Percentiles rank a stretch among this genome's conserved stretches.
Conservation (phyloP, 2,797 vertebrate species). For the Toxotes lorentzi region DNA sequence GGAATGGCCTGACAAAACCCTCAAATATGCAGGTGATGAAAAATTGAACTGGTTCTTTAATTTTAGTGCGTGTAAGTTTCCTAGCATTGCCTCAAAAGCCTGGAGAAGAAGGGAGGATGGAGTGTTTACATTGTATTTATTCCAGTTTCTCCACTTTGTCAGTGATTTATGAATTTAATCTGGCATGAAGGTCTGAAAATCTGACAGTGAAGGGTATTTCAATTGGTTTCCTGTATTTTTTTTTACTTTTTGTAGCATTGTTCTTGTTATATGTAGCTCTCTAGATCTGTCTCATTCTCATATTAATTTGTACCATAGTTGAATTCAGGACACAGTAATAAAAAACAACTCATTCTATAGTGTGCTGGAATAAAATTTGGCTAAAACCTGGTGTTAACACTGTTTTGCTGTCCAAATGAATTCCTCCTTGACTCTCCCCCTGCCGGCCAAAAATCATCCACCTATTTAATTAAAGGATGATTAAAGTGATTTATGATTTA, state of each 20-base stretch:
- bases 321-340: neutral
- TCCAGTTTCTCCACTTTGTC: neutral
- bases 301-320: neutral
- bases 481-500: conserved; percentile 63
- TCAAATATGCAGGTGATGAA: neutral
- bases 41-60: neutral
- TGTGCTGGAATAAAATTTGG: neutral
- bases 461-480: conserved; percentile 51
- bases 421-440: neutral
- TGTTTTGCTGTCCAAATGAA: neutral
- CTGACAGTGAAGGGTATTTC: neutral
- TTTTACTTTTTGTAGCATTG: neutral
- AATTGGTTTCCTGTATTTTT: neutral
- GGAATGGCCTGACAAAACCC: neutral
- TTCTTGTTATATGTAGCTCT: neutral
- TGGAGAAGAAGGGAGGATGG: neutral
- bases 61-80: neutral
- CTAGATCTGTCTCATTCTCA: neutral
- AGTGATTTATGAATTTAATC: neutral
- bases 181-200: neutral
- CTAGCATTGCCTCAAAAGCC: neutral
- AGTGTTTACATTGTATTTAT: neutral
- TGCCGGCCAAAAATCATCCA: conserved; percentile 31
- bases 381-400: neutral
- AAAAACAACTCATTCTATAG: neutral